phyloP scores from a whole-genome alignment of 2,797 vertebrate genomes.

The Botia almorhae region DNA sequence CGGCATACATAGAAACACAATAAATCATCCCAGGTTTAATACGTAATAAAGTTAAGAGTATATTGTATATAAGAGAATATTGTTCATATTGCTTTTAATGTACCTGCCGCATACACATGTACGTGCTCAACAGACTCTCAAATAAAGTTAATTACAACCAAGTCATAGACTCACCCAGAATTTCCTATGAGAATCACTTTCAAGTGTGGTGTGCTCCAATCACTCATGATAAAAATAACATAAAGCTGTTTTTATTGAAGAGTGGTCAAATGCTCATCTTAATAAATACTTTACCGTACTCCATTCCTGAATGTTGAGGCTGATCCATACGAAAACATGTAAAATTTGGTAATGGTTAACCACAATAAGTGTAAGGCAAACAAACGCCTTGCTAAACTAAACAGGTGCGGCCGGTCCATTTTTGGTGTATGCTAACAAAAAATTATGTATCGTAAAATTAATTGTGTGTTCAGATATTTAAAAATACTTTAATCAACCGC shows the following conservation, averaged over 20 bases:
- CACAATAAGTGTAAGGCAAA: constrained; percentile 26
- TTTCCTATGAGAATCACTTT: constrained; percentile 74
- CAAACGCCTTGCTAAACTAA: constrained; percentile 31
- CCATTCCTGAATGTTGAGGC: constrained; percentile 14
- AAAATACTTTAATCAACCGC: neutral
- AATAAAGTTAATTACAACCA: neutral
- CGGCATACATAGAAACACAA: too few relatives aligned
- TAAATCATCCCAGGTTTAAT: too few relatives aligned
- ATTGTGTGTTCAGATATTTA: neutral
- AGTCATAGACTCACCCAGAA: constrained; percentile 68
- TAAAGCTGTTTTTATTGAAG: constrained; percentile 10
- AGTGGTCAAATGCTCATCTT: neutral
- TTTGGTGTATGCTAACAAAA: constrained; percentile 13
- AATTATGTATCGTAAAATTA: neutral
- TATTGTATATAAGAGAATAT: too few relatives aligned
- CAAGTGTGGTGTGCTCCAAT: constrained; percentile 53
- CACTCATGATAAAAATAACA: constrained; percentile 55
- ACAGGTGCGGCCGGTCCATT: constrained; percentile 16
- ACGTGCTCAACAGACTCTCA: neutral
- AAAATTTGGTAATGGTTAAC: constrained; percentile 49
- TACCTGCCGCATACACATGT: neutral
- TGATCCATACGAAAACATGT: constrained; percentile 19
- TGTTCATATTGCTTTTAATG: neutral
- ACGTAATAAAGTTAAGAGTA: too few relatives aligned
- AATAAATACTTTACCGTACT: neutral